These are phyloP conservation scores for Perodicticus potto DNA, from an alignment of 2,797 vertebrate genomes.

Conservation along the genomic window DNA sequence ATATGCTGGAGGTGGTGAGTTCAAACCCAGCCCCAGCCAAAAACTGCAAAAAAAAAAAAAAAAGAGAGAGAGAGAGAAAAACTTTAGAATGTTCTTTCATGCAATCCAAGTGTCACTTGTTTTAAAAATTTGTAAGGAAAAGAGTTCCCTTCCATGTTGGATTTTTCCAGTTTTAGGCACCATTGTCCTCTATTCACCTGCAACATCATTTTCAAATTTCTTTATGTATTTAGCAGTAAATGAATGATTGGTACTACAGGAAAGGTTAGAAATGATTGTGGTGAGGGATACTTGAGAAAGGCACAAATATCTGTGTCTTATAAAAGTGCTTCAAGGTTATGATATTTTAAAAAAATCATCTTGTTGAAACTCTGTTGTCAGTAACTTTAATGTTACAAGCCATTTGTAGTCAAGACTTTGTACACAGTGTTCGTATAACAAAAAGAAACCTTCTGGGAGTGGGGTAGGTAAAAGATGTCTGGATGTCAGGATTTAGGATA, in stretches of 20 bases:
- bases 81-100: neutral
- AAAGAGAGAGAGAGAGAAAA: no score
- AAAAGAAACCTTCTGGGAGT: neutral
- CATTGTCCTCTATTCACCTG: neutral
- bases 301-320: neutral
- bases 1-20: no score
- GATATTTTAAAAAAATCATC: neutral
- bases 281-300: neutral
- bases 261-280: neutral
- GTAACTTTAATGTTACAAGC: neutral
- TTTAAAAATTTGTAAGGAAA: constrained; percentile 26
- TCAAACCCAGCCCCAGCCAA: no score
- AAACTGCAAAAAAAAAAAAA: no score
- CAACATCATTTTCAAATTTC: neutral
- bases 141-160: neutral
- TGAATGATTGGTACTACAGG: neutral
- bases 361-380: neutral
- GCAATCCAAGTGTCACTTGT: neutral
- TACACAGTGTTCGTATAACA: neutral
- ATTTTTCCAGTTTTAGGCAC: neutral
- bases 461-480: neutral
- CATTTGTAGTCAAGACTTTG: neutral
- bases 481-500: constrained; percentile 25
- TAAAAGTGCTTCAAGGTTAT: neutral
- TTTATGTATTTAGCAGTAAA: neutral